A percentile compares a stretch with the other conserved stretches of the same genome.
phyloP scores from a whole-genome alignment of 1,140 invertebrate genomes.

The Carposina sasakii region DNA sequence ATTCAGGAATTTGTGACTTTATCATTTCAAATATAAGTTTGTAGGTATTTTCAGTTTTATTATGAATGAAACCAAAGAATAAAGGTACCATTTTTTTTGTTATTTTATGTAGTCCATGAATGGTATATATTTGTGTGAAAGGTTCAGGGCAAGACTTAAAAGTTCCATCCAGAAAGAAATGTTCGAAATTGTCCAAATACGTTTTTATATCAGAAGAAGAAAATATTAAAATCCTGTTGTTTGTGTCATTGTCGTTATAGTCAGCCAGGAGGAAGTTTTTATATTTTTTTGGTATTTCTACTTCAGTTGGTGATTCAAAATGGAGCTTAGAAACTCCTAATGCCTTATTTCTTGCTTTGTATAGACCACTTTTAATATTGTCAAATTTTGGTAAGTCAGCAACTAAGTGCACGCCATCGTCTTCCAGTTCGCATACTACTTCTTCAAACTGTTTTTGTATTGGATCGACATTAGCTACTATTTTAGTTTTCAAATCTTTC shows the following conservation, averaged over 20 bases:
- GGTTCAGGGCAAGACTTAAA: conserved; percentile 9
- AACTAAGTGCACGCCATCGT: conserved; percentile 4
- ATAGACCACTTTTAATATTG: conserved; percentile 6
- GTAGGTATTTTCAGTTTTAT: conserved; percentile 8
- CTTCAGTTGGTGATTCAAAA: neutral
- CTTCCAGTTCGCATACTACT: conserved; percentile 3
- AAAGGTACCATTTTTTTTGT: conserved; percentile 7
- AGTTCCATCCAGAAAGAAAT: conserved; percentile 10
- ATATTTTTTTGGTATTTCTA: conserved; percentile 3
- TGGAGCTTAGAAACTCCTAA: conserved; percentile 1
- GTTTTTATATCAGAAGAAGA: conserved; percentile 1
- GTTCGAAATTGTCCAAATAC: conserved; percentile 5
- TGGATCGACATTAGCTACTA: conserved; percentile 4
- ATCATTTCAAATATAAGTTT: conserved; percentile 2
- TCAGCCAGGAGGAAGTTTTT: conserved; percentile 5
- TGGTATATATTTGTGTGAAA: conserved; percentile 7
- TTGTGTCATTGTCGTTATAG: neutral
- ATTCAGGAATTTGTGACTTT: neutral
- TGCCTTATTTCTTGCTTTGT: conserved; percentile 10
- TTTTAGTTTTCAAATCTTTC: conserved; percentile 4
- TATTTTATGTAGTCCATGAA: neutral
- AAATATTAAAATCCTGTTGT: neutral
- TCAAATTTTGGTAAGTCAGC: conserved; percentile 4
- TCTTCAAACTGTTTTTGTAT: conserved; percentile 4
- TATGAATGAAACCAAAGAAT: conserved; percentile 5